phyloP scores from a whole-genome alignment of 92 coral and sea anemone species.

The Epizoanthus illoricatus region DNA sequence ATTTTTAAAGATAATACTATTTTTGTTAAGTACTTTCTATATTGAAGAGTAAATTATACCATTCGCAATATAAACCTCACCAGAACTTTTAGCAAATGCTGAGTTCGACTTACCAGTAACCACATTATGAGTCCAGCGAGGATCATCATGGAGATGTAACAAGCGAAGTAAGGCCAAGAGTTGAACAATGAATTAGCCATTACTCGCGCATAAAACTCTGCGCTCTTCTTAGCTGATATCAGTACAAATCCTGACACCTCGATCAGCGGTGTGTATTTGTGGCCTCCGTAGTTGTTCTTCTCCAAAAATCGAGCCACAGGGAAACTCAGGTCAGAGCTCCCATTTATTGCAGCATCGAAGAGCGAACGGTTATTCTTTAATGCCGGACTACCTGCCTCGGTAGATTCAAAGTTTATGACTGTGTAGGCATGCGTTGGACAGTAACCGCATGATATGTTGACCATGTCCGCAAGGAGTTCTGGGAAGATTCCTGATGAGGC shows the following conservation, averaged over 20 bases:
- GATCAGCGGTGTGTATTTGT: conserved; percentile 6
- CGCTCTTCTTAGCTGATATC: conserved; percentile 21
- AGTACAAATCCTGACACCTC: conserved; percentile 42
- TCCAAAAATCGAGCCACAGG: background rate
- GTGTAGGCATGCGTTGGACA: conserved; percentile 46
- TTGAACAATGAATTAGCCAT: conserved; percentile 41
- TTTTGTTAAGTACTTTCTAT: no score
- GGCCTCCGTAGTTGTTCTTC: background rate
- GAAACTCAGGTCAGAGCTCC: background rate
- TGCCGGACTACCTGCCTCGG: background rate
- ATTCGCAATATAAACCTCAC: no score
- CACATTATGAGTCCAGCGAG: conserved; percentile 61
- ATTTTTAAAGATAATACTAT: no score
- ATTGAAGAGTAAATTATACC: no score
- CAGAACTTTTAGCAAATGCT: no score
- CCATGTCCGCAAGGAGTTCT: conserved; percentile 41
- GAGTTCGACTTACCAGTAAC: conserved; percentile 51
- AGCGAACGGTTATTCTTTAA: background rate
- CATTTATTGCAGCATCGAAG: background rate
- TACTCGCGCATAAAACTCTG: conserved; percentile 46
- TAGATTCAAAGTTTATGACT: background rate
- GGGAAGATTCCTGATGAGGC: conserved; percentile 60
- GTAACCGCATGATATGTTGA: conserved; percentile 43
- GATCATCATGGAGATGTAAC: conserved; percentile 26
- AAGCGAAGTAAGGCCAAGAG: conserved; percentile 54